These are phyloP conservation scores for Enteromius paludinosus DNA, from an alignment of 2,797 vertebrate genomes.

Conservation along the genomic window DNA sequence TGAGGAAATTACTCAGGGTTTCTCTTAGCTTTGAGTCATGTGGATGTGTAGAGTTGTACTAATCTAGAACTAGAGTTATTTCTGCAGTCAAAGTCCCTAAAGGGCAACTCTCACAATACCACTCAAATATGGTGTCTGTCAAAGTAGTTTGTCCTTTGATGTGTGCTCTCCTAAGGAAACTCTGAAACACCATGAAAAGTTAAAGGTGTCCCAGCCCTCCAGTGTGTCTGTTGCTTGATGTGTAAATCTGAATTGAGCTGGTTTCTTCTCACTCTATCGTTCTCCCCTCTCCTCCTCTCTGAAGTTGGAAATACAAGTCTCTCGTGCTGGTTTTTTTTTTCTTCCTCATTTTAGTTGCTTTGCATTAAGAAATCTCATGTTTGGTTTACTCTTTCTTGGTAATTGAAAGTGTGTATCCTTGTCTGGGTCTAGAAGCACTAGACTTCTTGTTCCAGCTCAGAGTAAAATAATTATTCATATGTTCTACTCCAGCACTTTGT, in stretches of 20 bases:
- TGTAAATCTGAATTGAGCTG: constrained; percentile 37
- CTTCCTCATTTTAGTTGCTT: background rate
- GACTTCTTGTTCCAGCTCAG: background rate
- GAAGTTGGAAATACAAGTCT: background rate
- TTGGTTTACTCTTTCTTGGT: constrained; percentile 11
- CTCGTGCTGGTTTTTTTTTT: background rate
- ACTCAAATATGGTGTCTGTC: constrained; percentile 71
- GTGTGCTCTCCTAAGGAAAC: constrained; percentile 21
- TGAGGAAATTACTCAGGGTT: constrained; percentile 16
- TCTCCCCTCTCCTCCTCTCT: background rate
- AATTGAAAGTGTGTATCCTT: background rate
- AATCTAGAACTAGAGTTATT: constrained; percentile 7
- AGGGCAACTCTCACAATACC: constrained; percentile 15
- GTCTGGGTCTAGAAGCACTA: background rate
- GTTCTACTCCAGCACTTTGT: background rate
- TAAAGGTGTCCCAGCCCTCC: constrained; percentile 34
- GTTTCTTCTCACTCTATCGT: background rate
- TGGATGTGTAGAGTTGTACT: constrained; percentile 56
- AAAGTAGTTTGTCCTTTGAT: constrained; percentile 65
- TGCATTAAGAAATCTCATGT: constrained; percentile 10
- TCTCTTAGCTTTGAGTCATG: background rate
- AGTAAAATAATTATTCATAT: background rate
- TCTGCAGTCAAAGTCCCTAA: constrained; percentile 21
- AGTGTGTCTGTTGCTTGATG: constrained; percentile 34
- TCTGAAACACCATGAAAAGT: constrained; percentile 34